Evolutionary conservation across 2,888 invertebrate species (phyloP).

Genomic region (Drosophila robusta): DNA sequence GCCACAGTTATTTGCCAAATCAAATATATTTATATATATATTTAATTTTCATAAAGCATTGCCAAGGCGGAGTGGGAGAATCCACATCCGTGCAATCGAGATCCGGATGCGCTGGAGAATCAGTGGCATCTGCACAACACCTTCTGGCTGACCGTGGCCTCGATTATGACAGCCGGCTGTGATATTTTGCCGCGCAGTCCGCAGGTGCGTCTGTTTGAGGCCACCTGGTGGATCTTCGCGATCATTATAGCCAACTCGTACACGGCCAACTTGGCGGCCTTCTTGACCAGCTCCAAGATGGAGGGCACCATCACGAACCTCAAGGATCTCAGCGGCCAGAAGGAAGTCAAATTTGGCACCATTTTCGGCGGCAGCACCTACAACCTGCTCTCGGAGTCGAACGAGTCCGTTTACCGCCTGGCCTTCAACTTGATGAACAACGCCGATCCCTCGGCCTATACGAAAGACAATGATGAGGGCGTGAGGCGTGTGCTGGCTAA

Average conservation of each 20-base stretch:
- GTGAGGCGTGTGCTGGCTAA: constrained; percentile 91
- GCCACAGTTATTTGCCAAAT: rapidly evolving
- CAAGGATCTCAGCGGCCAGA: constrained; percentile 96
- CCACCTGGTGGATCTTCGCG: constrained; percentile 93
- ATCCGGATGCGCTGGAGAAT: constrained; percentile 94
- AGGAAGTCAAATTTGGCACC: constrained; percentile 96
- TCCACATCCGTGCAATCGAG: constrained; percentile 95
- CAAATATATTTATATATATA: too few relatives aligned
- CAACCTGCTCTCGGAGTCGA: constrained; percentile 94
- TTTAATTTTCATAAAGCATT: constrained; percentile 85
- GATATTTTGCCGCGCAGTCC: constrained; percentile 95
- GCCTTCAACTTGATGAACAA: constrained; percentile 96
- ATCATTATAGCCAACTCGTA: constrained; percentile 94
- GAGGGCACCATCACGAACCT: constrained; percentile 94
- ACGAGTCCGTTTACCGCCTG: constrained; percentile 93
- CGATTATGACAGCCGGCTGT: constrained; percentile 96
- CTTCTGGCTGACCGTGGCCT: constrained; percentile 97
- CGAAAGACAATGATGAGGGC: constrained; percentile 91
- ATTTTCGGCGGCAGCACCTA: constrained; percentile 94
- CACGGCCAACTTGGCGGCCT: constrained; percentile 97
- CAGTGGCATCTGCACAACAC: constrained; percentile 95
- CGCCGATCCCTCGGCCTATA: constrained; percentile 92
- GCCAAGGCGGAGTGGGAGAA: constrained; percentile 97
- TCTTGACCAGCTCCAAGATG: constrained; percentile 95
- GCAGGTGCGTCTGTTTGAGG: constrained; percentile 91